Base-by-base conservation (phyloP, 2,113 vertebrate species). In the Noturus placidus region DNA sequence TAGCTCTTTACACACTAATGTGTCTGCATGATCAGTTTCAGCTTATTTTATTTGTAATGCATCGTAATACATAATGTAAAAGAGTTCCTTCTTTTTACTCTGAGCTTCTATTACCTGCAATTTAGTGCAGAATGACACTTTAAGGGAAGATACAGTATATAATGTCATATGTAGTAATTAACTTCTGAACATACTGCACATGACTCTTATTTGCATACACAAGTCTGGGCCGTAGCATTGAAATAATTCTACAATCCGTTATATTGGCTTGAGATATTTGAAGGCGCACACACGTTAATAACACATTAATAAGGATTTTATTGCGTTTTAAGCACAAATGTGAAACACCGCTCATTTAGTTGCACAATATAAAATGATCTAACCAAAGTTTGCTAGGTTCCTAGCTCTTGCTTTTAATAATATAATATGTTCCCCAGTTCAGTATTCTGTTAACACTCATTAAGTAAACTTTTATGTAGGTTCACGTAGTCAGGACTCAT, bases 1-100 rank as follows among this genome's bases (percentile, higher is more conserved):
- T 76, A 61, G 56, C 38, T 22, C 46, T 87, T 52, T 56, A 70
- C 63, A 54, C 65, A 13, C 22, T 87, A 54, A 86, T 86, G 77
- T 67, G 35, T 81, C 61, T 35, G 54, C 33, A 42, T 69, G 54
- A 15, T 46, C 70, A 50, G 35, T 67, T 79, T 52, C 50, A 65
- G 33, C 13, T 86, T 9, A 22, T 65, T 76, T 59, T 76, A 76
- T 76, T 57, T 61, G 56, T 57, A 52, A 4, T 1, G 1, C 11
- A 67, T 27, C 27, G 0, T 38, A 35, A 59, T 15, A 9, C 61
- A 19, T 57, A 19, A 22, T 27, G 19, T 46, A 19, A 67, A 78
- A 86, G 25, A 9, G 11, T 56, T 70, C 1, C 38, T 61, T 63
- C 27, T 46, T 54, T 80, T 56, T 20, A 67, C 77, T 81, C 27